Conservation (phyloP, 2,797 vertebrate genomes). For the Adelosebastes latens region DNA sequence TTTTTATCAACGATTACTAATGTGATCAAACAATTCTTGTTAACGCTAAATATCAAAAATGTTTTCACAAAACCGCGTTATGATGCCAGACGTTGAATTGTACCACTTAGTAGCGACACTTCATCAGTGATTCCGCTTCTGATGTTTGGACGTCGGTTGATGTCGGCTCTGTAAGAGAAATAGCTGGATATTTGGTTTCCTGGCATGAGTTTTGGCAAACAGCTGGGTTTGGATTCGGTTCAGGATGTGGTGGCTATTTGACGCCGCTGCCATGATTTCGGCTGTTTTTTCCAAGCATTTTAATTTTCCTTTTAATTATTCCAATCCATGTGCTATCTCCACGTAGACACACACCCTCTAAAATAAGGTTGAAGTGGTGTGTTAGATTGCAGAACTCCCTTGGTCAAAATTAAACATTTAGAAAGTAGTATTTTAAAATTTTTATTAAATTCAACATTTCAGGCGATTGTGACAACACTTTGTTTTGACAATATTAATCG, state of each 20-base stretch:
- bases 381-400: background rate
- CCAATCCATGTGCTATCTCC: background rate
- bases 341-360: background rate
- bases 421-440: too few species aligned
- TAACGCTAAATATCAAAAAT: constrained; percentile 31
- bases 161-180: constrained; percentile 34
- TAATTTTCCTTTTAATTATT: constrained; percentile 29
- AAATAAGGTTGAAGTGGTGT: background rate
- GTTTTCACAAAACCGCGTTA: background rate
- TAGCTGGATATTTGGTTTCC: constrained; percentile 53
- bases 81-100: constrained; percentile 23
- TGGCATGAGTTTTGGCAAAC: constrained; percentile 53
- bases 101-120: constrained; percentile 17
- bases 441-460: background rate
- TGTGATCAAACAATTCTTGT: constrained; percentile 22
- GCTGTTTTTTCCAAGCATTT: constrained; percentile 7
- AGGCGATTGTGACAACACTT: background rate
- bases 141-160: constrained; percentile 45
- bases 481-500: background rate
- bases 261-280: constrained; percentile 44
- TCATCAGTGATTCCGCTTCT: constrained; percentile 23
- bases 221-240: constrained; percentile 50
- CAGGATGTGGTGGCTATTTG: constrained; percentile 39
- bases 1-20: constrained; percentile 17
- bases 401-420: background rate